Evolutionary conservation across 1,140 invertebrate species (phyloP), one percentile per base, ranked within the genome.

Genomic region (Papilio polytes): DNA sequence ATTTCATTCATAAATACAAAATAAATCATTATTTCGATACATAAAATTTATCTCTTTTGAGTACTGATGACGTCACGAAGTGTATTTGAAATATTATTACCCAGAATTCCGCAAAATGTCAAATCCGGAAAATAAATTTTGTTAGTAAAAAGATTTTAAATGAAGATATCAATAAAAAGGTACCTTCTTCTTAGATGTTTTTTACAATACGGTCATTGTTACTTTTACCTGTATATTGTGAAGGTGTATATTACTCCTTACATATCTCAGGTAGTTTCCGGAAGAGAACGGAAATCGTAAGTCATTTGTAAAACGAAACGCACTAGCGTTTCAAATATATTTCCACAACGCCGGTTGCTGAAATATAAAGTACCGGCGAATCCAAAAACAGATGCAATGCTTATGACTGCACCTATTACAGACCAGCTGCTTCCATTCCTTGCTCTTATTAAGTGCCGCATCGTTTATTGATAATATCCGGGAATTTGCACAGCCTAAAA

Each of bases 361-460:
- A 63, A 41, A n/a, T 78, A 63, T 56, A 18, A 56, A 63, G 76
- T 78, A 41, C 56, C 18, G 56, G 20, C 31, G 18, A 78, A 78
- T 78, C 76, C 53, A 63, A 78, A 78, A 78, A 78, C 76, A 78
- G 76, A 63, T 36, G 51, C 31, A 63, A n/a, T 78, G 44, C 46
- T 63, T 59, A 78, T 78, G 76, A 78, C 53, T 78, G 59, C 3
- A 51, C 3, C 76, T 59, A 78, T 78, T 63, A 78, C 51, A 31
- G 31, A 36, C 76, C 76, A 78, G 76, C 76, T 78, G 76, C 76
- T 78, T 44, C 31, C 76, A 78, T 63, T 78, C 76, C 76, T 78
- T 78, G 26, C 51, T 56, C 48, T 41, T 78, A 59, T 78, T 78
- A 78, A 78, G 76, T 48, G 46, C 56, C 48, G 15, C 46, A 20